A percentile compares a stretch with the other conserved stretches of the same genome.
phyloP scores from a whole-genome alignment of 1,140 invertebrate genomes.

The Pseudachorutes palmiensis region DNA sequence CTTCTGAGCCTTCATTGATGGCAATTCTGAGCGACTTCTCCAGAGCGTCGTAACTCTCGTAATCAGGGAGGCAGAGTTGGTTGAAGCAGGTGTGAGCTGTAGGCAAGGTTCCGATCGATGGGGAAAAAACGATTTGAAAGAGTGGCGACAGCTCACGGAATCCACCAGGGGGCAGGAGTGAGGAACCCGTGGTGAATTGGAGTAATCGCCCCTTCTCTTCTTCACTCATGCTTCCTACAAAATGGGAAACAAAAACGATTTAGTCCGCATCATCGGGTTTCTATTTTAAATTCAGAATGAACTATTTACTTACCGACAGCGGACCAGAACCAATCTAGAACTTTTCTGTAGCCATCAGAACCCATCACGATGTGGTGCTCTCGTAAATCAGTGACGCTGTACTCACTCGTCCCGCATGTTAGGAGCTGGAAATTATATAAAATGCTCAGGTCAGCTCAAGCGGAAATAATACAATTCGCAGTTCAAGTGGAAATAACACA shows the following conservation, averaged over 20 bases:
- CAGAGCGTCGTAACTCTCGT: conserved; percentile 87
- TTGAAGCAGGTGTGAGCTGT: conserved; percentile 67
- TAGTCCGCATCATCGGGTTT: neutral
- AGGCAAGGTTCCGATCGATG: conserved; percentile 71
- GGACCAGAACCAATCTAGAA: conserved; percentile 90
- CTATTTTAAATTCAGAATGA: neutral
- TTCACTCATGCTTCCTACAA: conserved; percentile 75
- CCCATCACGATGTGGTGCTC: conserved; percentile 78
- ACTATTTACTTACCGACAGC: neutral
- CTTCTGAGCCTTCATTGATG: conserved; percentile 90
- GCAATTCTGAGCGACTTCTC: conserved; percentile 80
- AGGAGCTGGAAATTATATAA: conserved; percentile 56
- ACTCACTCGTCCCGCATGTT: conserved; percentile 86
- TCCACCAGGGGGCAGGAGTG: conserved; percentile 49
- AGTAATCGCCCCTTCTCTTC: conserved; percentile 87
- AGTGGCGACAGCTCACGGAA: conserved; percentile 77
- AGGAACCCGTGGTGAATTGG: conserved; percentile 78
- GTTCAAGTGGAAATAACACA: neutral
- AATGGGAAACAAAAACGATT: no score
- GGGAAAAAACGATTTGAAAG: conserved; percentile 82
- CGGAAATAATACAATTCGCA: neutral
- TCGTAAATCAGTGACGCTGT: conserved; percentile 80
- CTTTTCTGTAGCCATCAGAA: conserved; percentile 67
- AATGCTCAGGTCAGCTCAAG: neutral
- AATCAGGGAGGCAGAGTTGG: conserved; percentile 89